Base-by-base conservation (phyloP, 2,113 vertebrate species). In the Orcinus orca region DNA sequence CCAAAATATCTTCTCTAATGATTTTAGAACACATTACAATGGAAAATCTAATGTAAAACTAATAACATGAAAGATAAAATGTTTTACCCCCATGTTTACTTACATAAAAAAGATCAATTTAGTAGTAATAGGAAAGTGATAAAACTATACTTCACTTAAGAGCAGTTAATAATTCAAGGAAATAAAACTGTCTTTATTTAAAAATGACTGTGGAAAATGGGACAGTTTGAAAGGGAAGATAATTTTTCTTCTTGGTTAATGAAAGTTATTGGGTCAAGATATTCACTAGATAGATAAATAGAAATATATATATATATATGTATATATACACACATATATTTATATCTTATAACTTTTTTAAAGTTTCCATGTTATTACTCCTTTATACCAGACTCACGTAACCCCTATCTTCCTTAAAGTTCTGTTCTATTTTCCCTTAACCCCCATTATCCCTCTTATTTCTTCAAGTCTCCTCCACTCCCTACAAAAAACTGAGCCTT, bases 21-120 rank as follows among this genome's bases (percentile, higher is more conserved):
- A 93, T 83, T 95, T 95, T 88, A 83, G 79, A 92, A 93, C 18
- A 71, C 9, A 83, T 50, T 95, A 68, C 44, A 62, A 10, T 70
- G 26, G 31, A 84, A 88, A 55, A 97, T 58, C 11, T 77, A 85
- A 74, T 33, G 3, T 17, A 95, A 87, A 95, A 94, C 31, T 71
- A 85, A 88, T 1, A 96, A 74, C 8, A 62, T 70, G 5, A 71
- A 74, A 25, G 3, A 85, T 85, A 73, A 92, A 96, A 90, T 1
- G 29, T 96, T 85, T 88, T 93, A 90, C 18, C 7, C 31, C 25
- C 14, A 60, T 89, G 25, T 53, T 85, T 97, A 73, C 33, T 92
- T 83, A 4, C 33, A 81, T 86, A 17, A 73, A 80, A 82, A 95
- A 88, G 5, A 81, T 13, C 2, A 88, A 62, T 88, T 96, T 70